These are phyloP conservation scores for rabbit (Oryctolagus cuniculus) DNA, from an alignment of 2,113 vertebrate species.

Conservation along the genomic window mOryCun1.1 NC_091433.1:174333501-174334000, in stretches of 20 bases:
- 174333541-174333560: no score
- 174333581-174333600: background rate
- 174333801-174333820: background rate
- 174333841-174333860: background rate
- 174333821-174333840: background rate
- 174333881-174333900: slow-evolving; percentile 89
- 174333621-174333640: background rate
- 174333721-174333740: background rate
- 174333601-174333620: background rate
- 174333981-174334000: background rate
- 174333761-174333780: background rate
- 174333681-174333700: background rate
- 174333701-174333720: accelerated
- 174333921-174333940: slow-evolving; percentile 94
- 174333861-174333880: slow-evolving; percentile 93
- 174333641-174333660: background rate
- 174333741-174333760: background rate
- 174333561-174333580: background rate
- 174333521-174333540: background rate
- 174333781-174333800: background rate
- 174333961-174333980: background rate
- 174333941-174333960: slow-evolving; percentile 88
- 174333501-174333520: background rate
- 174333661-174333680: background rate
- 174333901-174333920: slow-evolving; percentile 92